Percentiles rank a stretch among this genome's conserved stretches.
These are phyloP conservation scores for Alectoris magna DNA, from an alignment of 2,797 vertebrate species.

Conservation along the genomic window DNA sequence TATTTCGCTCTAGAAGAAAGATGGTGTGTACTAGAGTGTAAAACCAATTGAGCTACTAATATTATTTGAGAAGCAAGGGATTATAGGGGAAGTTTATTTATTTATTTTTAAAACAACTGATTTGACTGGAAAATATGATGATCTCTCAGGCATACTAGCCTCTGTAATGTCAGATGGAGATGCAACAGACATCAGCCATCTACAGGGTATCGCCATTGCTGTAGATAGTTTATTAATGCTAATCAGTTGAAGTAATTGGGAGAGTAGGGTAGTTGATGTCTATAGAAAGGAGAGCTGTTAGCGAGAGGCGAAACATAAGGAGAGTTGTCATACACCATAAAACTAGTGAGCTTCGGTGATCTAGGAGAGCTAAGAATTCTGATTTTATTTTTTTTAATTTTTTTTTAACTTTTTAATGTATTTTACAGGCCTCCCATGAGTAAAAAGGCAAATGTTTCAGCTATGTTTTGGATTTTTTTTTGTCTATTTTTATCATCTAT, in stretches of 20 bases:
- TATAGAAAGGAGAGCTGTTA: neutral
- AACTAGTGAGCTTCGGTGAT: neutral
- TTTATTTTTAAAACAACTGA: neutral
- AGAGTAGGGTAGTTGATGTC: neutral
- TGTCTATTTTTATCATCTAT: neutral
- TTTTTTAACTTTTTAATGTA: neutral
- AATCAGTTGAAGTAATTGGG: neutral
- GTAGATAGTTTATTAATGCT: neutral
- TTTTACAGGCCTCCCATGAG: neutral
- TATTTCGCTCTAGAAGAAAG: slow-evolving; percentile 40
- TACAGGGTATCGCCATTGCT: neutral
- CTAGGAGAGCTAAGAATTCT: neutral
- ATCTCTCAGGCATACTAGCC: neutral
- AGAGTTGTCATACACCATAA: neutral
- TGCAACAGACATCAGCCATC: neutral
- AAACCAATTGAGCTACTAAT: slow-evolving; percentile 33
- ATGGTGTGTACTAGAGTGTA: slow-evolving; percentile 36
- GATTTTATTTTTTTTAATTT: neutral
- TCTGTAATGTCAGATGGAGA: neutral
- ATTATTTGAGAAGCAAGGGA: neutral
- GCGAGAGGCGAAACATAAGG: neutral
- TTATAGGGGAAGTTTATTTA: neutral
- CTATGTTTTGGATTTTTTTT: neutral
- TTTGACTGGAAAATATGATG: neutral
- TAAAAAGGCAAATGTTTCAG: neutral